phyloP scores from a whole-genome alignment of 2,797 vertebrate species.

The Merluccius polli region DNA sequence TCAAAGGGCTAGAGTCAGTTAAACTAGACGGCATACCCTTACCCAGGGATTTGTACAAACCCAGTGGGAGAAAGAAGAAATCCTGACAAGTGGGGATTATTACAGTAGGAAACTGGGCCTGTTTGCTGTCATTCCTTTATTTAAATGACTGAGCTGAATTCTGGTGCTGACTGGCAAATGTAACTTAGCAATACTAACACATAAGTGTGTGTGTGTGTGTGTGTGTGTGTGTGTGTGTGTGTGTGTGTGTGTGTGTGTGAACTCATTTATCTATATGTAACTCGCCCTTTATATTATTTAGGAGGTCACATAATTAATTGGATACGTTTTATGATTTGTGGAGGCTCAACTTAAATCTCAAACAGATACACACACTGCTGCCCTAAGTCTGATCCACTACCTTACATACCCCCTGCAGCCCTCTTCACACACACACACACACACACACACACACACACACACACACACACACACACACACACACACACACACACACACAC shows the following conservation, averaged over 20 bases:
- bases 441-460: neutral
- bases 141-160: slow-evolving; percentile 48
- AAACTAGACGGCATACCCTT: neutral
- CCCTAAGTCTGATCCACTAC: too few relatives aligned
- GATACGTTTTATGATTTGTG: slow-evolving; percentile 4
- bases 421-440: neutral
- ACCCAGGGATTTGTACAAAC: neutral
- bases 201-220: slow-evolving; percentile 10
- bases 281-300: neutral
- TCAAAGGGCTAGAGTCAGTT: neutral
- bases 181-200: slow-evolving; percentile 41
- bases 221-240: slow-evolving; percentile 14
- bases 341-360: neutral
- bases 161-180: slow-evolving; percentile 33
- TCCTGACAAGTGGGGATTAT: neutral
- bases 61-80: neutral
- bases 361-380: slow-evolving; percentile 4
- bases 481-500: neutral
- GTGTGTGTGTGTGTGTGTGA: neutral
- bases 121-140: slow-evolving; percentile 52
- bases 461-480: neutral
- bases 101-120: neutral
- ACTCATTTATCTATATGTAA: neutral
- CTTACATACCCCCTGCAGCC: neutral
- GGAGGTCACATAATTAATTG: slow-evolving; percentile 8